Evolutionary conservation across 2,113 vertebrate genomes (phyloP), one percentile per base, ranked within the genome.

Genomic region (Balaenoptera acutorostrata): DNA sequence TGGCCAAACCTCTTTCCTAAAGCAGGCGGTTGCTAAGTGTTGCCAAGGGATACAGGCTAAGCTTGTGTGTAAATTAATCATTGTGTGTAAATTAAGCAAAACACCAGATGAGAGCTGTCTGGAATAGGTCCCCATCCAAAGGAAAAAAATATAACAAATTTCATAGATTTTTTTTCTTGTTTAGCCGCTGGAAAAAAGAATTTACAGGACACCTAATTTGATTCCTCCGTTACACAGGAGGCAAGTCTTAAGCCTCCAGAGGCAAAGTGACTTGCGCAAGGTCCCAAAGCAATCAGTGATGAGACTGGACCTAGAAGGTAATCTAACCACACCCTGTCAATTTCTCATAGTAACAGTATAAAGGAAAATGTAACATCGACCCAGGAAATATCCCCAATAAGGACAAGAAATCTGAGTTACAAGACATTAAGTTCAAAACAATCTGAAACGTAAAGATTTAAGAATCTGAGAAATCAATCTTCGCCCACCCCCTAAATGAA

Each of bases 1-100:
- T 71, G 81, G 81, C 55, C 33, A n/a, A 94, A 78, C 11, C 46
- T n/a, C 84, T 68, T 87, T 84, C 36, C 49, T 23, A 78, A 78
- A 97, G 88, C 21, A 25, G 66, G 86, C 83, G 91, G 82, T 92
- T 93, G 89, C 95, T 97, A 93, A 91, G 93, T 74, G 97, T 96
- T 88, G 96, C 93, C 86, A 91, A 97, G 96, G 95, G 97, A 97
- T 86, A 93, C 77, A 44, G 20, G 93, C 90, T 96, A 78, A 90
- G 84, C 96, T 39, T 95, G 83, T 96, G 90, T 83, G 69, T 95
- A 96, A 97, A 97, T 97, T 97, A 97, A 98, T 97, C 92, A 98
- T 77, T 97, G 86, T 96, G 96, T 96, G 93, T 93, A 97, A 97
- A 98, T 97, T 93, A 97, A 97, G 97, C 85, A 97, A 97, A 98